A percentile compares a stretch with the other conserved stretches of the same genome.
Conservation (phyloP, 2,888 invertebrate genomes). For the Listrodromus nycthemerus region DNA sequence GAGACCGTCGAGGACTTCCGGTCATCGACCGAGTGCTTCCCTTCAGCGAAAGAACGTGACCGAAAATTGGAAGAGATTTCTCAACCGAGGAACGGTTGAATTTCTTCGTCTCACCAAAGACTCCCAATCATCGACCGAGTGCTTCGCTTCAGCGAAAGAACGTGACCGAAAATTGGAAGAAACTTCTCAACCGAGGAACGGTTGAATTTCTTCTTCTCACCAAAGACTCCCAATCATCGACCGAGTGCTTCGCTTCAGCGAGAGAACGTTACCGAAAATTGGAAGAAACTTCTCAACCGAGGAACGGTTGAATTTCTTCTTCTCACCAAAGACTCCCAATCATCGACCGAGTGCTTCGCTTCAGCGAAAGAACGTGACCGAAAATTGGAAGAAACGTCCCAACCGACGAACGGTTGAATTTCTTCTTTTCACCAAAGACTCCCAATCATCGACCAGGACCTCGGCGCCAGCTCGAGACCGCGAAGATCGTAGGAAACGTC, state of each 20-base stretch:
- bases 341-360: conserved; percentile 9
- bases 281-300: background rate
- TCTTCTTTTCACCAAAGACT: too few species aligned
- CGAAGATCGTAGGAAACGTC: background rate
- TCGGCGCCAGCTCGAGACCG: background rate
- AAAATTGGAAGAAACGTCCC: conserved; percentile 45
- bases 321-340: background rate
- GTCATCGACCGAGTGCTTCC: background rate
- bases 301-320: background rate
- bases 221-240: background rate
- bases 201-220: background rate
- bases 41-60: background rate
- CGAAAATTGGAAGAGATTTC: background rate
- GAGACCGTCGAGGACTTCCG: background rate
- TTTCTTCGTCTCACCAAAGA: background rate
- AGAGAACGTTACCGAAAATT: background rate
- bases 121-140: background rate
- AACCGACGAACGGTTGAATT: background rate
- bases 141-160: conserved; percentile 22
- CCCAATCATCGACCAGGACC: background rate
- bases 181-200: background rate
- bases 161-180: conserved; percentile 29
- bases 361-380: conserved; percentile 11
- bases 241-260: conserved; percentile 19
- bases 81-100: background rate